phyloP scores from a whole-genome alignment of 2,113 vertebrate species.

The Agelaius tricolor region DNA sequence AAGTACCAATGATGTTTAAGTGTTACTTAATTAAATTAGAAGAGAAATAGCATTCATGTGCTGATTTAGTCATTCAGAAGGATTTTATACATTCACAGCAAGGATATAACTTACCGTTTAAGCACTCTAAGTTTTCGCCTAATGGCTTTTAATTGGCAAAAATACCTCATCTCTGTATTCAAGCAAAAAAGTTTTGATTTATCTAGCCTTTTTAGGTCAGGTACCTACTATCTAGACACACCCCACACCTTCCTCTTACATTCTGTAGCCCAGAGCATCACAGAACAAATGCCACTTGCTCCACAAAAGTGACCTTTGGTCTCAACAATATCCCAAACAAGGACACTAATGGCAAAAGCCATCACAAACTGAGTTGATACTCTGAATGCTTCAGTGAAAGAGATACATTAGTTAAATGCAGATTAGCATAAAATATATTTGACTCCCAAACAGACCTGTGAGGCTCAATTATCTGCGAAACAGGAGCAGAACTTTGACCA shows the following conservation, averaged over 20 bases:
- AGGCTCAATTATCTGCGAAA: background rate
- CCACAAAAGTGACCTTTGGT: background rate
- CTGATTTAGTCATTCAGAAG: background rate
- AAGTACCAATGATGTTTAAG: background rate
- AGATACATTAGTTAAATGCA: background rate
- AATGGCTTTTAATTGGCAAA: background rate
- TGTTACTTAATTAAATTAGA: constrained; percentile 17
- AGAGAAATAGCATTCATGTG: background rate
- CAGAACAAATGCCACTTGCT: background rate
- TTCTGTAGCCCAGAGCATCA: background rate
- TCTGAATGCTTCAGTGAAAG: background rate
- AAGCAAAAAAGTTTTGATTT: background rate
- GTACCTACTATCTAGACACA: background rate
- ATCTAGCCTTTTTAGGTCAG: background rate
- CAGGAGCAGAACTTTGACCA: background rate
- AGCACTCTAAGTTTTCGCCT: background rate
- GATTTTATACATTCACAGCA: background rate
- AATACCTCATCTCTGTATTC: background rate
- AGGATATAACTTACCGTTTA: background rate
- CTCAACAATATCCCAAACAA: background rate
- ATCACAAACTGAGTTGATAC: background rate
- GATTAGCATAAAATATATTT: background rate
- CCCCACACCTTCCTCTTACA: background rate
- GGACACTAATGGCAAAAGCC: background rate
- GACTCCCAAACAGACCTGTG: background rate